Percentiles rank a stretch among this genome's conserved stretches.
phyloP scores from a whole-genome alignment of 1,140 invertebrate species.

The Drosophila nigrodunni region DNA sequence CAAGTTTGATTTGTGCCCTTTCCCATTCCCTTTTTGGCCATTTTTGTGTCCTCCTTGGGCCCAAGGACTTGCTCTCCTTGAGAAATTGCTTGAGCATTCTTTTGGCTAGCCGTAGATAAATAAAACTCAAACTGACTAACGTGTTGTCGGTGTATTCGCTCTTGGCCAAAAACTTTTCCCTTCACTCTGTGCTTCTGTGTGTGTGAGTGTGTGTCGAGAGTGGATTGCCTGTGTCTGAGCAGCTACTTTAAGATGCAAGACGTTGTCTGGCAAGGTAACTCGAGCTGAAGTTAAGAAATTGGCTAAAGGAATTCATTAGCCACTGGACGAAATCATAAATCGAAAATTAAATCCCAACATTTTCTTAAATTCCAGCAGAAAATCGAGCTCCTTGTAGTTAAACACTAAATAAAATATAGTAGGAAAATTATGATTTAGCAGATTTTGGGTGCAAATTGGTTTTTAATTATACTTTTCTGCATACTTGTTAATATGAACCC shows the following conservation, averaged over 20 bases:
- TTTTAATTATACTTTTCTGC: no score
- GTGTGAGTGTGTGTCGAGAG: not conserved
- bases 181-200: not conserved
- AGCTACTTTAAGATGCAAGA: conserved; percentile 33
- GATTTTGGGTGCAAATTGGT: no score
- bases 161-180: conserved; percentile 20
- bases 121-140: conserved; percentile 58
- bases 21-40: not conserved
- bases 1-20: conserved; percentile 80
- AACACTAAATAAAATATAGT: no score
- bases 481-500: no score
- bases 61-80: conserved; percentile 23
- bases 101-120: conserved; percentile 78
- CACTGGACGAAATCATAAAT: conserved; percentile 15
- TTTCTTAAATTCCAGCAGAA: not conserved
- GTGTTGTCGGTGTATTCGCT: conserved; percentile 31
- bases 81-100: conserved; percentile 73
- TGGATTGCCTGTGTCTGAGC: not conserved
- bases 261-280: conserved; percentile 17
- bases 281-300: conserved; percentile 15
- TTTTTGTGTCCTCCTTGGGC: conserved; percentile 16
- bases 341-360: not conserved
- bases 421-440: no score
- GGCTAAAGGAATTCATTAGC: conserved; percentile 22
- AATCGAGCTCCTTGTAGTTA: not conserved